Evolutionary conservation across 1,140 invertebrate species (phyloP).

Genomic region (Parapsyche elsis): DNA sequence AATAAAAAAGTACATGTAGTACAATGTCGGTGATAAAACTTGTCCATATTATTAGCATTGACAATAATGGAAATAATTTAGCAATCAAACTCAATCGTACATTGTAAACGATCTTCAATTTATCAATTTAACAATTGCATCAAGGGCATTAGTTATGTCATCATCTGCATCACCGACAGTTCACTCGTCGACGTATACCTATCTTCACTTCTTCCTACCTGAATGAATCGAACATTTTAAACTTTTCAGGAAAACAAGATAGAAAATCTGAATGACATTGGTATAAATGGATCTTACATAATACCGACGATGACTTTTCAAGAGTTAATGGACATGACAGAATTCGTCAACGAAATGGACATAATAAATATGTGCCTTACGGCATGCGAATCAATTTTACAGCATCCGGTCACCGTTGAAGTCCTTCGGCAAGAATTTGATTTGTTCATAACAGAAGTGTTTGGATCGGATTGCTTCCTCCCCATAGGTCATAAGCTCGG

Average conservation of each 20-base stretch:
- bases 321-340: background rate
- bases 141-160: no score
- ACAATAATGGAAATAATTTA: no score
- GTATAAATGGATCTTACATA: background rate
- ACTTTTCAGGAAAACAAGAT: constrained; percentile 12
- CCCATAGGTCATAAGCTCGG: constrained; percentile 64
- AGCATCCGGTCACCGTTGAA: background rate
- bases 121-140: no score
- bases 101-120: no score
- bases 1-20: no score
- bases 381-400: constrained; percentile 21
- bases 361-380: constrained; percentile 24
- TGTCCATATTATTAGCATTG: no score
- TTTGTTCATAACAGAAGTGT: constrained; percentile 50
- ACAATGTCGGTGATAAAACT: no score
- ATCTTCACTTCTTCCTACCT: no score
- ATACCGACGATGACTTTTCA: constrained; percentile 3
- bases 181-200: no score
- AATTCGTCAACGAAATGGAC: constrained; percentile 14
- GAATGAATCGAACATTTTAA: no score
- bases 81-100: no score
- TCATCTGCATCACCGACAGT: no score
- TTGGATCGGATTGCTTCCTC: constrained; percentile 58
- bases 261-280: constrained; percentile 17
- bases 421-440: constrained; percentile 40